phyloP scores from a whole-genome alignment of 2,888 invertebrate species.

The Biston stratarius region DNA sequence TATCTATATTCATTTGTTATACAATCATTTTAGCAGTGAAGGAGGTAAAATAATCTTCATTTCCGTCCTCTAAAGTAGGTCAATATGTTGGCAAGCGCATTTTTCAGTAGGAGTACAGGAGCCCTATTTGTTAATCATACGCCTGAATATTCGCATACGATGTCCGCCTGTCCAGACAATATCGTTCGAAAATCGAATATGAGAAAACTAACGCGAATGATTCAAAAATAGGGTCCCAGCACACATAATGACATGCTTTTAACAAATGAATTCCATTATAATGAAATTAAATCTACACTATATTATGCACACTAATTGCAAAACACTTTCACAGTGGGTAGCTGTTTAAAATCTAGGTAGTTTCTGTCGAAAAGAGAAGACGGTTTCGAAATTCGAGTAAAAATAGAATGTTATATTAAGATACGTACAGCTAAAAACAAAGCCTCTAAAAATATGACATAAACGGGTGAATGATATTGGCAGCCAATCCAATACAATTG shows the following conservation, averaged over 20 bases:
- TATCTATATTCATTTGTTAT: not conserved
- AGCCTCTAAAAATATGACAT: constrained; percentile 8
- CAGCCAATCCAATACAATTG: constrained; percentile 32
- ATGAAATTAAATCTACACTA: constrained; percentile 18
- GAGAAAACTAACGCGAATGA: too few species aligned
- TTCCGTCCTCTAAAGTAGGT: constrained; percentile 21
- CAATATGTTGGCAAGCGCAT: constrained; percentile 27
- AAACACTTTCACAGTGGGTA: constrained; percentile 4
- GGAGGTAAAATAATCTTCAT: constrained; percentile 16
- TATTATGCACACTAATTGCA: constrained; percentile 5
- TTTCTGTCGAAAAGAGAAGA: constrained; percentile 5
- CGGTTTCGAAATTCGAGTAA: not conserved
- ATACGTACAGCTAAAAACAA: not conserved
- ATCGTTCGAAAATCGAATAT: too few species aligned
- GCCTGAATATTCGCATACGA: too few species aligned
- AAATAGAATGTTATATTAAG: too few species aligned
- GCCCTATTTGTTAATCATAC: too few species aligned
- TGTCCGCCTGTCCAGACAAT: too few species aligned
- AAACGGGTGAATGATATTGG: constrained; percentile 6
- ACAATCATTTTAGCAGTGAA: constrained; percentile 8
- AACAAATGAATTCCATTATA: constrained; percentile 24
- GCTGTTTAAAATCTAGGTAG: not conserved
- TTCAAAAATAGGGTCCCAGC: too few species aligned
- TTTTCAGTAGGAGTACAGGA: constrained; percentile 20
- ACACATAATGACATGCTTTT: constrained; percentile 24